Evolutionary conservation across 2,888 invertebrate genomes (phyloP).

Genomic region (Craniophora ligustri): DNA sequence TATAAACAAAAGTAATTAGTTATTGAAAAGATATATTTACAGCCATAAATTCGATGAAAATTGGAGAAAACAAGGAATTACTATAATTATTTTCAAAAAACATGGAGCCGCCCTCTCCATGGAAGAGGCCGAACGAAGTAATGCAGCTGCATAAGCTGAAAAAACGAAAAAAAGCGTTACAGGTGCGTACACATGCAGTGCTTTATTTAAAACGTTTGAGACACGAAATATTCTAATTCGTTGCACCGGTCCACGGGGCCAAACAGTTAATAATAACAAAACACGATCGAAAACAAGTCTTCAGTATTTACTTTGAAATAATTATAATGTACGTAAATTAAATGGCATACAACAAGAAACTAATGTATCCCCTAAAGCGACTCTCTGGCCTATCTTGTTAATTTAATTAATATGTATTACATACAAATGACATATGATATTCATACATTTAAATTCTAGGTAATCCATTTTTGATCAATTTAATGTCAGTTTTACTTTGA

Average conservation of each 20-base stretch:
- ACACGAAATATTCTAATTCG: not conserved
- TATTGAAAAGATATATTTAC: not conserved
- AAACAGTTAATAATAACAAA: not conserved
- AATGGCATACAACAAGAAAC: too few species aligned
- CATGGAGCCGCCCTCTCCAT: conserved; percentile 86
- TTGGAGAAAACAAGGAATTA: not conserved
- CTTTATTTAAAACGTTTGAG: not conserved
- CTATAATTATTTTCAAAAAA: conserved; percentile 23
- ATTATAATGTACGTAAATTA: too few species aligned
- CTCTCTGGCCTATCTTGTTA: too few species aligned
- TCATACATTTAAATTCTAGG: too few species aligned
- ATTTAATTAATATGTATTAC: too few species aligned
- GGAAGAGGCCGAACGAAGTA: conserved; percentile 89
- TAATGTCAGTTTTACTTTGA: too few species aligned
- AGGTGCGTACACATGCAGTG: conserved; percentile 79
- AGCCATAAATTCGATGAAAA: conserved; percentile 1
- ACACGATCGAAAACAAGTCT: not conserved
- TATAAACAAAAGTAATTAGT: conserved; percentile 29
- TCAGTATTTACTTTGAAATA: too few species aligned
- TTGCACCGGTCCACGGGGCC: not conserved
- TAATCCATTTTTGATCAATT: too few species aligned
- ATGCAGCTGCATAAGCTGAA: conserved; percentile 94
- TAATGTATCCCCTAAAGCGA: too few species aligned
- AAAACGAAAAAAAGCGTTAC: conserved; percentile 92
- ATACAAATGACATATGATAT: too few species aligned